phyloP scores from a whole-genome alignment of 1,140 invertebrate species.

The Drosophila sp. region DNA sequence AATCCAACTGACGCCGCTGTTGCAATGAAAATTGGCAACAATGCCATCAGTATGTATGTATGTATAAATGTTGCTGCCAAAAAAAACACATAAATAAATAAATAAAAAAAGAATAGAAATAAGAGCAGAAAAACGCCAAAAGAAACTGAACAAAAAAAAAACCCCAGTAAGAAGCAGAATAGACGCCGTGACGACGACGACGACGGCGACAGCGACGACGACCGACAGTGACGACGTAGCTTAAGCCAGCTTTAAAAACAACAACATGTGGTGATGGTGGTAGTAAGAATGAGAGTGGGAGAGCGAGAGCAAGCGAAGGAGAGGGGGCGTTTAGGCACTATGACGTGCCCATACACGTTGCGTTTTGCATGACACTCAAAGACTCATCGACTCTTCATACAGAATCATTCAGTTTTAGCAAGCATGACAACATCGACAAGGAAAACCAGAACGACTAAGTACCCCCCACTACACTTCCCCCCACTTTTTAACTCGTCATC shows the following conservation, averaged over 20 bases:
- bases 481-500: neutral
- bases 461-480: neutral
- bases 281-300: neutral
- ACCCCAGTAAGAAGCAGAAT: conserved; percentile 20
- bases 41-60: neutral
- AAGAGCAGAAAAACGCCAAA: conserved; percentile 17
- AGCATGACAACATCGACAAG: conserved; percentile 4
- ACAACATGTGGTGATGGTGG: neutral
- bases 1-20: conserved; percentile 27
- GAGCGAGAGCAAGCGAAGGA: neutral
- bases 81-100: conserved; percentile 25
- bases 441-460: neutral
- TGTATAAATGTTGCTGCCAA: conserved; percentile 6
- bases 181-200: conserved; percentile 25
- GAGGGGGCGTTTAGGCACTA: neutral
- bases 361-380: conserved; percentile 7
- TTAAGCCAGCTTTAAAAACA: conserved; percentile 12
- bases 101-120: conserved; percentile 21
- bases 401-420: conserved; percentile 10
- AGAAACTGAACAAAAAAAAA: conserved; percentile 7
- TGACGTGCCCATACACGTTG: conserved; percentile 10
- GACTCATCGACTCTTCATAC: neutral
- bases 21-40: conserved; percentile 16
- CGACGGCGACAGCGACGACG: neutral
- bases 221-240: conserved; percentile 4